phyloP scores from a whole-genome alignment of 2,797 vertebrate species.

The Clarias platycephalus region DNA sequence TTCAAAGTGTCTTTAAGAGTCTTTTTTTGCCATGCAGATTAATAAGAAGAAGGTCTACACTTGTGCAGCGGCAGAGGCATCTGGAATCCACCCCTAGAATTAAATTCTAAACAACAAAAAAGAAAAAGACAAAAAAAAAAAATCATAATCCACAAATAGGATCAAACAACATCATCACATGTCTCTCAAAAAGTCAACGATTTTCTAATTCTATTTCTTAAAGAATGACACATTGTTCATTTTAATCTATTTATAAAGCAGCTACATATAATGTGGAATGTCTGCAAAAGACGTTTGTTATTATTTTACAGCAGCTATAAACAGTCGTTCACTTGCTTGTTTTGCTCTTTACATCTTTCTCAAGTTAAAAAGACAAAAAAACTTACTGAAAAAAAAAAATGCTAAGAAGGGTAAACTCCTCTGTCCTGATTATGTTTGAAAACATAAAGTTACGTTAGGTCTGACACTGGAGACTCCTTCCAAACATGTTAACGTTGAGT shows the following conservation, averaged over 20 bases:
- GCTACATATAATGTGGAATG: neutral
- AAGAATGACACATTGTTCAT: neutral
- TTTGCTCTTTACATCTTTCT: neutral
- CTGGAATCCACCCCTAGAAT: neutral
- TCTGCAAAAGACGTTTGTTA: neutral
- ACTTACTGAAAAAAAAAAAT: neutral
- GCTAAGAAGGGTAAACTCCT: neutral
- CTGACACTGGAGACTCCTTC: neutral
- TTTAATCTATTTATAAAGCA: neutral
- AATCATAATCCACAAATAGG: no score
- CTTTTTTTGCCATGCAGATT: neutral
- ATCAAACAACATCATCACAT: no score
- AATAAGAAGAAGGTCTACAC: neutral
- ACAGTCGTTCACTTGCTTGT: neutral
- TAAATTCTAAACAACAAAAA: neutral
- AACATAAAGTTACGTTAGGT: neutral
- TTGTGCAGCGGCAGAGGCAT: no score
- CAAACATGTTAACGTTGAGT: neutral
- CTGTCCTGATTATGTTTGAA: neutral
- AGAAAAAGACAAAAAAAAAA: no score
- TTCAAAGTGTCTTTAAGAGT: neutral
- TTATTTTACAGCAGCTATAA: neutral
- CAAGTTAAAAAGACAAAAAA: neutral
- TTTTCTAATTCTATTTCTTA: neutral
- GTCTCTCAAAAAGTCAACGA: no score